Evolutionary conservation across 2,888 invertebrate species (phyloP), one percentile per base, ranked within the genome.

Genomic region (Geophilus truncorum): DNA sequence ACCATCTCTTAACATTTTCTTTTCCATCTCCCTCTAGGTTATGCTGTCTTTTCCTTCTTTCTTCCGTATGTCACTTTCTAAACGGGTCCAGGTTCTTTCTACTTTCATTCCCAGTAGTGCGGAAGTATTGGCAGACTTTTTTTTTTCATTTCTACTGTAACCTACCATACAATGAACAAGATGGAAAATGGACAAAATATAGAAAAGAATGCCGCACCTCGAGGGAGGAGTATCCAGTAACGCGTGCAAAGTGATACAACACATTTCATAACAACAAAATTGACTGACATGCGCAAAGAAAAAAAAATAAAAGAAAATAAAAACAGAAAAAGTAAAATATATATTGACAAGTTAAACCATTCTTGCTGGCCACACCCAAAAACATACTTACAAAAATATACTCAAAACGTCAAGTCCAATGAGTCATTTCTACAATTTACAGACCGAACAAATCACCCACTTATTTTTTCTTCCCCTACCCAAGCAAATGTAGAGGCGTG

Each of bases 201-300:
- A 62, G 57, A 62, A 62, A 40, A 62, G 57, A 21, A 23, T 62
- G 5, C 57, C 57, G n/a, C 57, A 62, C 21, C 57, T 62, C 57
- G 6, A 62, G 57, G 57, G 57, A 62, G 23, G 18, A 62, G 57
- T 62, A 62, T 62, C 57, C 57, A 62, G 57, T 62, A 62, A 62
- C 57, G 21, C 21, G 57, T 62, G 57, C 57, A 62, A 62, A 62
- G 57, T 62, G 57, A 62, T 62, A 62, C 57, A 62, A 23, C 57
- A 62, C 57, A 62, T 62, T 62, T 62, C 57, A 62, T 62, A 62
- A 62, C 57, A 62, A 62, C 57, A 62, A 23, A 62, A 62, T 62
- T 62, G 57, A 62, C 57, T 62, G 57, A 62, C 57, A 21, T 10
- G 10, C 57, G 9, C 21, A 6, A 23, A 18, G n/a, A 23, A 23